A percentile compares a stretch with the other conserved stretches of the same genome.
Evolutionary conservation across 1,140 invertebrate species (phyloP).

Genomic region (Lerema accius): DNA sequence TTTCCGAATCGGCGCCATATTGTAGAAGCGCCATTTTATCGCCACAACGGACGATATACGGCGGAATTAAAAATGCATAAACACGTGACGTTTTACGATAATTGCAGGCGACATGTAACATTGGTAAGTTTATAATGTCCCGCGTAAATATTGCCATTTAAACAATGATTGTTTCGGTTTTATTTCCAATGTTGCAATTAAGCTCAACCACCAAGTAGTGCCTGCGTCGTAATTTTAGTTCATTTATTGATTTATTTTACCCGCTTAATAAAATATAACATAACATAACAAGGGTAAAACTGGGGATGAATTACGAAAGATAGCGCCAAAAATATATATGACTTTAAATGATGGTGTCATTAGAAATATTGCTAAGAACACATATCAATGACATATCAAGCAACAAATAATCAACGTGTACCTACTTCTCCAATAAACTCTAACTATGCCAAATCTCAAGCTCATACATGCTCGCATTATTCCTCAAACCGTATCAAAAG

Average conservation of each 20-base stretch:
- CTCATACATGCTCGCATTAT: too few relatives aligned
- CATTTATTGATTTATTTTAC: not conserved
- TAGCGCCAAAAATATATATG: too few relatives aligned
- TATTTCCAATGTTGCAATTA: conserved; percentile 20
- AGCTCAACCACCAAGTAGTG: conserved; percentile 4
- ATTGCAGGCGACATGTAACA: conserved; percentile 69
- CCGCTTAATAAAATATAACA: too few relatives aligned
- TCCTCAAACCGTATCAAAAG: too few relatives aligned
- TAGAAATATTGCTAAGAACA: too few relatives aligned
- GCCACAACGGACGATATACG: conserved; percentile 66
- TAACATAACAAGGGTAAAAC: too few relatives aligned
- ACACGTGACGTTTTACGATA: conserved; percentile 77
- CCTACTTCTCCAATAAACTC: too few relatives aligned
- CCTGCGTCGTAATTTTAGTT: not conserved
- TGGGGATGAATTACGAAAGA: too few relatives aligned
- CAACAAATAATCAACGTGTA: too few relatives aligned
- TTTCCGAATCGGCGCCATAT: conserved; percentile 64
- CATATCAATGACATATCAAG: too few relatives aligned
- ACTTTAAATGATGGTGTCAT: too few relatives aligned
- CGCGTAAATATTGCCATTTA: conserved; percentile 49
- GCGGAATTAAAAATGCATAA: conserved; percentile 79
- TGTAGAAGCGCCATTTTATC: conserved; percentile 64
- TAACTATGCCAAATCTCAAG: too few relatives aligned
- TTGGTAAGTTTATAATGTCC: conserved; percentile 68
- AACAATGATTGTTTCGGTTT: conserved; percentile 43